These are phyloP conservation scores for Bhutanitis thaidina DNA, from an alignment of 2,888 invertebrate genomes.

Conservation along the genomic window DNA sequence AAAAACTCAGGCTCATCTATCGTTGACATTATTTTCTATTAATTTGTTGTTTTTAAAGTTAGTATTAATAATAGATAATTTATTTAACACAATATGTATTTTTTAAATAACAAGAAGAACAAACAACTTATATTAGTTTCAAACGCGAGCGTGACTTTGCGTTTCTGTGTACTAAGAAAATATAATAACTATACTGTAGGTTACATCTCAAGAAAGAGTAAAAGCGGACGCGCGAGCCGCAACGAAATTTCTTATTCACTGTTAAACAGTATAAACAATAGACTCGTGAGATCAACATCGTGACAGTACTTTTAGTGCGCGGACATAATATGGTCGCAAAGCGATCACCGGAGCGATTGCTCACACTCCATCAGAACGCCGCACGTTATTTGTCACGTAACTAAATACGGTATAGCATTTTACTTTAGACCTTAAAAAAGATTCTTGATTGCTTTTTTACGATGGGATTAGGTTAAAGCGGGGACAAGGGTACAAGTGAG, in stretches of 20 bases:
- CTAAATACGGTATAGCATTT: background rate
- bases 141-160: background rate
- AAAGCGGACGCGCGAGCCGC: conserved; percentile 56
- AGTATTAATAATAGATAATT: no score
- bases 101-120: no score
- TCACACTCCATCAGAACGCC: conserved; percentile 3
- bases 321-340: conserved; percentile 27
- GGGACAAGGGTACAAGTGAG: conserved; percentile 42
- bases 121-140: no score
- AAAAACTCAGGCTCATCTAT: no score
- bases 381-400: background rate
- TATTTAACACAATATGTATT: no score
- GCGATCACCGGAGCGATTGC: background rate
- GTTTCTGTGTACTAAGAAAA: background rate
- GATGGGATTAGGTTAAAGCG: conserved; percentile 28
- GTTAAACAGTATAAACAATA: conserved; percentile 64
- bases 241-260: conserved; percentile 57
- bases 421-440: background rate
- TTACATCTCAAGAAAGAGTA: conserved; percentile 57
- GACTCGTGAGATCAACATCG: conserved; percentile 67
- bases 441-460: background rate
- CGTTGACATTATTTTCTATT: no score
- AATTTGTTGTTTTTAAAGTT: no score
- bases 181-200: background rate
- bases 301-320: conserved; percentile 32